These are phyloP conservation scores for Lepidotrigona ventralis DNA, from an alignment of 1,140 invertebrate species.

Conservation along the genomic window DNA sequence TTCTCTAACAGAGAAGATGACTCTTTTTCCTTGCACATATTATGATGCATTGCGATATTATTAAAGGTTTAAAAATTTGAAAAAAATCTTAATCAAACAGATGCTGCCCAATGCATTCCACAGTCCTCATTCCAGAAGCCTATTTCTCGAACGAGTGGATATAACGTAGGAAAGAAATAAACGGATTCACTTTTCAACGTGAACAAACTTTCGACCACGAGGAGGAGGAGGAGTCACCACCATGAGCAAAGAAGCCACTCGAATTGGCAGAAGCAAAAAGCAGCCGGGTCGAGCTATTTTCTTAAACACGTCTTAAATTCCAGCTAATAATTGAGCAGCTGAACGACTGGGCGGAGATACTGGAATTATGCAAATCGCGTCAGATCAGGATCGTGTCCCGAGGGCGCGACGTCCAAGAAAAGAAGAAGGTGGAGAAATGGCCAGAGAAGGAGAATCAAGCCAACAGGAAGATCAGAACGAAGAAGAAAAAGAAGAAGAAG, in stretches of 20 bases:
- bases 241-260: slow-evolving; percentile 23
- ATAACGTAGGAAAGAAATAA: background rate
- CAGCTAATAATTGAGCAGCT: slow-evolving; percentile 79
- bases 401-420: slow-evolving; percentile 72
- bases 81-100: too few relatives aligned
- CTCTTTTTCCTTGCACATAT: too few relatives aligned
- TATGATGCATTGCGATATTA: too few relatives aligned
- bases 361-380: slow-evolving; percentile 79
- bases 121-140: too few relatives aligned
- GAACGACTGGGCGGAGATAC: slow-evolving; percentile 76
- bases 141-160: background rate
- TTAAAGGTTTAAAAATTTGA: too few relatives aligned
- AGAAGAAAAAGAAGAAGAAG: slow-evolving; percentile 31
- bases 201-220: slow-evolving; percentile 32
- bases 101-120: too few relatives aligned
- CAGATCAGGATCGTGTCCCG: slow-evolving; percentile 77
- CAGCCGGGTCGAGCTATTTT: slow-evolving; percentile 75
- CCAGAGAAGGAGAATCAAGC: slow-evolving; percentile 38
- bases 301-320: slow-evolving; percentile 79
- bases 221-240: slow-evolving; percentile 28
- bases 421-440: slow-evolving; percentile 31
- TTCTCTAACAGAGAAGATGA: too few relatives aligned
- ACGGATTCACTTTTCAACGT: slow-evolving; percentile 52
- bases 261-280: slow-evolving; percentile 72
- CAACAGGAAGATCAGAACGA: slow-evolving; percentile 52